Conservation (phyloP, 2,888 invertebrate genomes). For the Chrysolina americana region DNA sequence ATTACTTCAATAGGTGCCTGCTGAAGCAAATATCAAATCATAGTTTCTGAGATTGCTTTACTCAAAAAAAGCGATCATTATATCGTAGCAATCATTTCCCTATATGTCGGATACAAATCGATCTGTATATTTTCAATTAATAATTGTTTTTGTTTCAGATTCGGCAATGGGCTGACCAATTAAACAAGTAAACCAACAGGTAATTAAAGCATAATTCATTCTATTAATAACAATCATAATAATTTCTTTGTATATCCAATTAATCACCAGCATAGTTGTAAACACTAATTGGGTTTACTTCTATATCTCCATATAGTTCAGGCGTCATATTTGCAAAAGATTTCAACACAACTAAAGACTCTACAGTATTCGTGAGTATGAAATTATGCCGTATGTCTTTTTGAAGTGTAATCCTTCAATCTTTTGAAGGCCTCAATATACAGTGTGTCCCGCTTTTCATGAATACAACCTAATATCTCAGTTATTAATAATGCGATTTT, state of each 20-base stretch:
- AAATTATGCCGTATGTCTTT: no score
- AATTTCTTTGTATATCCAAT: constrained; percentile 30
- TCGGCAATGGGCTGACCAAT: constrained; percentile 50
- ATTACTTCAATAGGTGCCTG: no score
- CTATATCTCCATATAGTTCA: constrained; percentile 28
- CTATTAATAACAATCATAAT: constrained; percentile 28
- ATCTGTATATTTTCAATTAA: constrained; percentile 4
- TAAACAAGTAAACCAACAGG: constrained; percentile 36
- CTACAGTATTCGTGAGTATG: no score
- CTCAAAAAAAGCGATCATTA: not conserved
- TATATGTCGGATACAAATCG: not conserved
- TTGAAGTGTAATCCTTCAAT: no score
- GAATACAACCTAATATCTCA: no score
- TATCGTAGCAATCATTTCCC: not conserved
- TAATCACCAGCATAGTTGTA: constrained; percentile 26
- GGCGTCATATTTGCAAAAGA: not conserved
- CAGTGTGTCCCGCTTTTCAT: no score
- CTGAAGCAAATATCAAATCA: not conserved
- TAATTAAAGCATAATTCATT: constrained; percentile 36
- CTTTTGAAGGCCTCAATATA: no score
- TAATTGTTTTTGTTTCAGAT: constrained; percentile 45
- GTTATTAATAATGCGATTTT: no score
- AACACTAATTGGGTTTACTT: constrained; percentile 31
- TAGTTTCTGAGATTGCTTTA: not conserved
- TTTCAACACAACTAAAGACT: not conserved